Evolutionary conservation across 2,113 vertebrate species (phyloP).

Genomic region (Chloroceryle aenea): DNA sequence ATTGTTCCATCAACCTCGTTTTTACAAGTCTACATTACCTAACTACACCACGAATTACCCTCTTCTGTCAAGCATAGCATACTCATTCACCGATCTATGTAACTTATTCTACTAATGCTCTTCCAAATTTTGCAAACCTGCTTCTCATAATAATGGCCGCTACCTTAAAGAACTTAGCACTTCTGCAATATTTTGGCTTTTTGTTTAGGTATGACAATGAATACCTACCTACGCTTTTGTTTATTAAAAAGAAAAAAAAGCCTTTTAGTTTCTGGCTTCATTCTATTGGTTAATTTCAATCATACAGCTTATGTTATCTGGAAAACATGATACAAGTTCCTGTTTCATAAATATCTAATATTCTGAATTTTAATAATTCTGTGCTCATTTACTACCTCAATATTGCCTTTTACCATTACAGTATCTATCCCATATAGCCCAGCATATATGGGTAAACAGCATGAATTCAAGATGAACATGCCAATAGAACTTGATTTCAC

Average conservation of each 20-base stretch:
- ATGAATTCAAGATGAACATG: not conserved
- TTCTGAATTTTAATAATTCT: not conserved
- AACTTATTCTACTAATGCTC: not conserved
- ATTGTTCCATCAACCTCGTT: not conserved
- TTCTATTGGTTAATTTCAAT: not conserved
- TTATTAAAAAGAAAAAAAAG: not conserved
- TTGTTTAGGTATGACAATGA: not conserved
- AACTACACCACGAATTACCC: too few species aligned
- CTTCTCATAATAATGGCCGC: not conserved
- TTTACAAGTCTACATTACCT: not conserved
- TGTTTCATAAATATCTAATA: not conserved
- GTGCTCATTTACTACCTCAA: not conserved
- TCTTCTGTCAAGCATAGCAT: not conserved
- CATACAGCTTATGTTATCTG: not conserved
- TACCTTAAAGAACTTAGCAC: not conserved
- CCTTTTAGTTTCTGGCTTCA: not conserved
- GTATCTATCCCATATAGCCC: not conserved
- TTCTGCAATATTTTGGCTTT: not conserved
- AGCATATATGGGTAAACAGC: not conserved
- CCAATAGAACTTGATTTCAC: not conserved
- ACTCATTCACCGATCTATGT: not conserved
- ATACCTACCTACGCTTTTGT: not conserved
- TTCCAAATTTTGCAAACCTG: not conserved
- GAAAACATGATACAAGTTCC: not conserved
- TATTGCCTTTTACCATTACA: not conserved